These are phyloP conservation scores for Danaus melanippus DNA, from an alignment of 1,140 invertebrate genomes.

Conservation along the genomic window DNA sequence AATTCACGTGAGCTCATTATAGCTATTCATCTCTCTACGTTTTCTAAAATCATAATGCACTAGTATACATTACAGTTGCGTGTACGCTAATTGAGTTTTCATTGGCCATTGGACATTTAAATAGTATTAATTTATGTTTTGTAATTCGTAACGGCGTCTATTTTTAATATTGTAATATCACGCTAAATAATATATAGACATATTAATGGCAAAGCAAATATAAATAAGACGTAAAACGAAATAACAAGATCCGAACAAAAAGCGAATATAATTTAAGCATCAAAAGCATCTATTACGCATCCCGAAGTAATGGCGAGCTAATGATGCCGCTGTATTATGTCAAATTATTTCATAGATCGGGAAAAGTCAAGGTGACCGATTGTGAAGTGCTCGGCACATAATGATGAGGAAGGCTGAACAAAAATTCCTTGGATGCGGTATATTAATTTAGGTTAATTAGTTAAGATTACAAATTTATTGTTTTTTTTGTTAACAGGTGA, in stretches of 20 bases:
- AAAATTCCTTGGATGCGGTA: slow-evolving; percentile 20
- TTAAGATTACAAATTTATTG: neutral
- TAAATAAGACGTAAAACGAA: slow-evolving; percentile 8
- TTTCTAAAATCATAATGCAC: no score
- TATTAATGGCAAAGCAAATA: slow-evolving; percentile 6
- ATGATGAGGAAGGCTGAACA: slow-evolving; percentile 14
- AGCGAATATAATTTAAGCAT: slow-evolving; percentile 29
- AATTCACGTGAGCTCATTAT: slow-evolving; percentile 21
- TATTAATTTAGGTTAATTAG: slow-evolving; percentile 3
- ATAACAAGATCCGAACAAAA: slow-evolving; percentile 26
- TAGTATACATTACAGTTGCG: no score
- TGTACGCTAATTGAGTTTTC: no score
- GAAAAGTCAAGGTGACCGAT: slow-evolving; percentile 67
- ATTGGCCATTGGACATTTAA: no score
- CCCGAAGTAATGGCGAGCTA: slow-evolving; percentile 41
- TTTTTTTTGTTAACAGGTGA: no score
- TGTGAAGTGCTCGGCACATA: slow-evolving; percentile 33
- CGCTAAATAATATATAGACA: slow-evolving; percentile 2
- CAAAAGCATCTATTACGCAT: slow-evolving; percentile 30
- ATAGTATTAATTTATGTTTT: no score
- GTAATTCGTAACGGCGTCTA: no score
- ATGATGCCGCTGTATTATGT: slow-evolving; percentile 59
- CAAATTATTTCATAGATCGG: slow-evolving; percentile 66
- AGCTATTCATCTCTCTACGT: slow-evolving; percentile 2
- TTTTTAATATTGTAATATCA: neutral